Conservation (phyloP, 2,113 vertebrate species). For the Typhlomys cinereus region DNA sequence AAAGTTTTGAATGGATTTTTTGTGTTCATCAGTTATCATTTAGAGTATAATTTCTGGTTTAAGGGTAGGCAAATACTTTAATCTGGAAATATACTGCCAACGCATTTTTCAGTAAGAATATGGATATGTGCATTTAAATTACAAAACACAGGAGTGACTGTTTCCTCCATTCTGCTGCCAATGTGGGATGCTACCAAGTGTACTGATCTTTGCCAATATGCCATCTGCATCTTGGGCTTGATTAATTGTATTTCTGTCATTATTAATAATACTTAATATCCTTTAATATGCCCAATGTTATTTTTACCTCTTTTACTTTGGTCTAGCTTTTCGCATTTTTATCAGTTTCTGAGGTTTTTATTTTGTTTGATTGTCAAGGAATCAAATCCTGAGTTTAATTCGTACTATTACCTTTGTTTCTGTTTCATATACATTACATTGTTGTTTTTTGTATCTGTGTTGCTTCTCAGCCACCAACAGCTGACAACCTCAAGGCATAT, state of each 20-base stretch:
- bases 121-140: background rate
- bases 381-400: background rate
- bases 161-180: background rate
- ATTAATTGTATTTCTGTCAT: background rate
- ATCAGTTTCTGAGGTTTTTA: background rate
- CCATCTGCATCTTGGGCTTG: background rate
- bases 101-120: background rate
- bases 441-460: background rate
- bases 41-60: background rate
- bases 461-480: background rate
- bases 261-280: background rate
- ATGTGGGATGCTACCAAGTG: background rate
- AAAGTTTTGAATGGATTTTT: background rate
- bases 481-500: slow-evolving; percentile 76
- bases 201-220: background rate
- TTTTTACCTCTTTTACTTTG: slow-evolving; percentile 15
- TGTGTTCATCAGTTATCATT: background rate
- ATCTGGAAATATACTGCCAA: background rate
- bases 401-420: background rate
- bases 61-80: background rate
- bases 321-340: background rate
- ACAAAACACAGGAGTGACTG: background rate
- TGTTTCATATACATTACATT: slow-evolving; percentile 1
- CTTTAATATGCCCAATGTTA: background rate
- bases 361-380: slow-evolving; percentile 22